phyloP scores from a whole-genome alignment of 2,113 vertebrate genomes.

The Thryonomys swinderianus region DNA sequence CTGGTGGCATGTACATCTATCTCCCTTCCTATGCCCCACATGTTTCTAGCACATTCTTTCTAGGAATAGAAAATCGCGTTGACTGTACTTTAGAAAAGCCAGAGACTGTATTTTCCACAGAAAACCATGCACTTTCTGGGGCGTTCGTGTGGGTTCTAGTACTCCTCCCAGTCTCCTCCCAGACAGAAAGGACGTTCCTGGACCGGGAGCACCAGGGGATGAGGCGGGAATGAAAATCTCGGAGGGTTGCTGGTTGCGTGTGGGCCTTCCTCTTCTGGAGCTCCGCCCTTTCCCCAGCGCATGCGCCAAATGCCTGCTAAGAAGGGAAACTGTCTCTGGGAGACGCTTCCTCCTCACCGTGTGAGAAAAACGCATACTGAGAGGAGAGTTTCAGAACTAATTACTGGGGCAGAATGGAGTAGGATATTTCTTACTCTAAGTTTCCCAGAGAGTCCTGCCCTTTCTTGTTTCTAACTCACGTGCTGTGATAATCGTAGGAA shows the following conservation, averaged over 20 bases:
- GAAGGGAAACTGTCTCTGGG: constrained; percentile 40
- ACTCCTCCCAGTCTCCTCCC: not conserved
- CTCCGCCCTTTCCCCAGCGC: not conserved
- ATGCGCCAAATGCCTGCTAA: constrained; percentile 39
- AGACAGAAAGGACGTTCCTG: constrained; percentile 61
- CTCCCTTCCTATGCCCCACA: not conserved
- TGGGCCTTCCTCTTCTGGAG: constrained; percentile 40
- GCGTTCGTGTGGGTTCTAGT: not conserved
- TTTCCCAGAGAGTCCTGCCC: not conserved
- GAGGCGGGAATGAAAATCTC: constrained; percentile 44
- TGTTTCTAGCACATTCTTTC: not conserved
- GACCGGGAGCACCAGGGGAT: constrained; percentile 60
- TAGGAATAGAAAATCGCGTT: not conserved
- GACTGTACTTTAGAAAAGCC: not conserved
- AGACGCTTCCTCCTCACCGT: constrained; percentile 11
- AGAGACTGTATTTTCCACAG: not conserved
- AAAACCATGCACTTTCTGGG: not conserved
- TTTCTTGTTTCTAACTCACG: constrained; percentile 2
- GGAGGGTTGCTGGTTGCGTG: constrained; percentile 38
- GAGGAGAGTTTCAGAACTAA: not conserved
- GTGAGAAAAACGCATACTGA: not conserved
- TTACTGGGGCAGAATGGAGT: not conserved
- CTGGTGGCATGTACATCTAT: rapidly evolving
- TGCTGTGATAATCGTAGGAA: not conserved
- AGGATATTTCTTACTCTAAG: not conserved